These are phyloP conservation scores for Diarsia rubi DNA, from an alignment of 2,888 invertebrate species.

Conservation along the genomic window DNA sequence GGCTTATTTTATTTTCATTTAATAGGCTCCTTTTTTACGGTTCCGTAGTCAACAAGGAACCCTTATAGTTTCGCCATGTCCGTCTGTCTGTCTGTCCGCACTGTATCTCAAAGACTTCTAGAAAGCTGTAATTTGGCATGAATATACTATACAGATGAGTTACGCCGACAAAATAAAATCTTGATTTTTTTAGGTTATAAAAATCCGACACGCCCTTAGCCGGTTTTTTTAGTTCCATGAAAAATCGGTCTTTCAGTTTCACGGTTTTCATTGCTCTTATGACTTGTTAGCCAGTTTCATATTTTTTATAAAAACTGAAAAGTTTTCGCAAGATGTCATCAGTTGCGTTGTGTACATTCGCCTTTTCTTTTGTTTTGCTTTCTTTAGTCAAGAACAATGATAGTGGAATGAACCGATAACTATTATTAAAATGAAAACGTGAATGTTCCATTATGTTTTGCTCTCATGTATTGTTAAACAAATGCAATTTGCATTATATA, in stretches of 20 bases:
- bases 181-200: too few relatives aligned
- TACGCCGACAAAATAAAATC: too few relatives aligned
- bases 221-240: not conserved
- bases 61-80: too few relatives aligned
- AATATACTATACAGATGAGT: too few relatives aligned
- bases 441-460: constrained; percentile 11
- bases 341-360: not conserved
- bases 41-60: too few relatives aligned
- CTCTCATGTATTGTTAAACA: constrained; percentile 6
- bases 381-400: constrained; percentile 16
- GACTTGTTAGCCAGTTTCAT: too few relatives aligned
- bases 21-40: not conserved
- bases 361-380: constrained; percentile 15
- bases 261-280: not conserved
- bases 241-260: not conserved
- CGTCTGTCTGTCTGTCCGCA: too few relatives aligned
- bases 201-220: not conserved
- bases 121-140: too few relatives aligned
- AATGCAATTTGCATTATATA: constrained; percentile 4
- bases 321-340: not conserved
- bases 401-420: not conserved
- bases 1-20: not conserved
- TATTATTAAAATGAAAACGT: constrained; percentile 13
- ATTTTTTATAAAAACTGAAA: not conserved
- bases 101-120: too few relatives aligned